Evolutionary conservation across 2,888 invertebrate genomes (phyloP), one percentile per base, ranked within the genome.

Genomic region (Hedychridium roseum): DNA sequence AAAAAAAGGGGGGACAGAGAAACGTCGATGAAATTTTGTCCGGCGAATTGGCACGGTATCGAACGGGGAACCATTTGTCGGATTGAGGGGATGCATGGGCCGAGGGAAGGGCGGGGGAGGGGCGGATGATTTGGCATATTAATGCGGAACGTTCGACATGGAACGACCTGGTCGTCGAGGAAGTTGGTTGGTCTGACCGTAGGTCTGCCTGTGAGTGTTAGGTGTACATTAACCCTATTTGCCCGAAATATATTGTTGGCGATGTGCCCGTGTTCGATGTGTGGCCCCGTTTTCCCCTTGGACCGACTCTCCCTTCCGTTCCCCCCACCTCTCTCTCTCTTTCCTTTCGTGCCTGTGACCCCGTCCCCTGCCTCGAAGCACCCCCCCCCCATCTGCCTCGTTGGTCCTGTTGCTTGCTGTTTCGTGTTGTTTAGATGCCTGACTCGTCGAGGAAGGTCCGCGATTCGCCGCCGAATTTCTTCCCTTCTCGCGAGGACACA

Each of bases 151-250:
- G 51, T 41, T 57, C 41, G 42, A 51, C 38, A 52, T 21, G 51
- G 56, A 23, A n/a, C n/a, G n/a, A n/a, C n/a, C 50, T 41, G 45
- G 44, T 53, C 57, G 60, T 56, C 57, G 59, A 58, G 66, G 60
- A 64, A 66, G 64, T 71, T 68, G 66, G 64, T 73, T 70, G 60
- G 57, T 70, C 69, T 68, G 64, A 68, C 58, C 54, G 70, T 75
- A 73, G 71, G 67, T 73, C 68, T 75, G 75, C 75, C 65, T 75
- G 75, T 75, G 68, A 69, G 72, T 75, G 75, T 73, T 75, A 73
- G 73, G 75, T 72, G 73, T 74, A 59, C 50, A 62, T 57, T 60
- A 55, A 64, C 55, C 60, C 60, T 67, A 64, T 66, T 65, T 73
- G 66, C 68, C 69, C 71, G 66, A 68, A 46, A 41, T 57, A n/a